Evolutionary conservation across 2,888 invertebrate species (phyloP), one percentile per base, ranked within the genome.

Genomic region (Plebejus argus): DNA sequence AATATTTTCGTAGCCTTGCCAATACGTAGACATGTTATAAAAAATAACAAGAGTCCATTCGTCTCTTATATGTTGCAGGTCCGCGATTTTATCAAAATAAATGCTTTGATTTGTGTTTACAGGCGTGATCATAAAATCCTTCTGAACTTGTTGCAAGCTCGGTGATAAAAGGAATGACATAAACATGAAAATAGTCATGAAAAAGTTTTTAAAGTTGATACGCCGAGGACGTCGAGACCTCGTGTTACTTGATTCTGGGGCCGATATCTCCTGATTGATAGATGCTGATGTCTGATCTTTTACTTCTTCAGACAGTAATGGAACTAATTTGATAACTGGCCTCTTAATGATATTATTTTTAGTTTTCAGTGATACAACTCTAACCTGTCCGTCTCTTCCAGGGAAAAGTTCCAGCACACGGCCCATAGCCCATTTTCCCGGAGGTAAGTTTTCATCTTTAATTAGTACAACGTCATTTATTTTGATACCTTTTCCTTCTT

Each of bases 381-480:
- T 78, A n/a, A 71, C 70, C n/a, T 71, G 45, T 20, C 72, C 76
- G 61, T 78, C 78, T n/a, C n/a, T 61, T 10, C 76, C 78, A 45
- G 78, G 78, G 61, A 76, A 76, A 18, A 76, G 18, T 56, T 78
- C 76, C 35, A 35, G 39, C 12, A 76, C 71, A 3, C 78, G 78
- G 35, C 76, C 76, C 72, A 78, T 56, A 10, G 78, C 78, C 78
- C 78, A 78, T 72, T 78, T 78, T n/a, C 78, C 78, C 7, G 78
- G 76, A 15, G 76, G 78, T 35, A 76, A 23, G 58, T 78, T 78
- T 10, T 76, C 78, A 49, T 72, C 72, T n/a, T 76, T 76, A 1
- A 76, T 78, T 8, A 71, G n/a, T 1, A 78, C 76, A 35, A 78
- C 71, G 74, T 74, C 74, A 74, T 49, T 15, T 3, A 28, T 49